phyloP scores from a whole-genome alignment of 2,113 vertebrate species.

The Edolisoma coerulescens region DNA sequence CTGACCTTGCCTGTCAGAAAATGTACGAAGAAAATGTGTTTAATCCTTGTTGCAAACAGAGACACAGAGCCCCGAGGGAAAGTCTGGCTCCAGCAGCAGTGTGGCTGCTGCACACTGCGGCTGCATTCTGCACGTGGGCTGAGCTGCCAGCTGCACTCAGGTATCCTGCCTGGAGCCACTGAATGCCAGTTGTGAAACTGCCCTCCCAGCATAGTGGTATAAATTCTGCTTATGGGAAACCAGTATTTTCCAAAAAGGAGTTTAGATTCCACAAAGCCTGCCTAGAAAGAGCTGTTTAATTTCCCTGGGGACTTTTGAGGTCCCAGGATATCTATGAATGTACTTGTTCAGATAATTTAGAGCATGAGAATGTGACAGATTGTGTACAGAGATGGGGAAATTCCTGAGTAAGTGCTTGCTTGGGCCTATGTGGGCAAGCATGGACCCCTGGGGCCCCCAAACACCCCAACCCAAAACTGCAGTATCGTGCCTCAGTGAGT shows the following conservation, averaged over 20 bases:
- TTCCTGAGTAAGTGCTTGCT: background rate
- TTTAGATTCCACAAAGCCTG: background rate
- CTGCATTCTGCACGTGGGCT: fast-evolving
- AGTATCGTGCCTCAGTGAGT: fast-evolving
- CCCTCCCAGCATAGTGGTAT: background rate
- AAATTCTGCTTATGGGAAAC: background rate
- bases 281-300: background rate
- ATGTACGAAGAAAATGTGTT: background rate
- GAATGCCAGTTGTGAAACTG: background rate
- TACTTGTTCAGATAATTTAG: background rate
- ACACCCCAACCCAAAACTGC: background rate
- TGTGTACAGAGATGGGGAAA: background rate
- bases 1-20: slow-evolving; percentile 19
- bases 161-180: fast-evolving
- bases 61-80: background rate
- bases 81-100: fast-evolving
- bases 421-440: background rate
- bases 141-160: background rate
- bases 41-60: background rate
- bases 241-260: background rate
- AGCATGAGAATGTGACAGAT: background rate
- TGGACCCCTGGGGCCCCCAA: fast-evolving
- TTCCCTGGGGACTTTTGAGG: background rate
- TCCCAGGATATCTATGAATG: background rate
- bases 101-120: fast-evolving